phyloP scores from a whole-genome alignment of 2,797 vertebrate species.

The Prionace glauca region DNA sequence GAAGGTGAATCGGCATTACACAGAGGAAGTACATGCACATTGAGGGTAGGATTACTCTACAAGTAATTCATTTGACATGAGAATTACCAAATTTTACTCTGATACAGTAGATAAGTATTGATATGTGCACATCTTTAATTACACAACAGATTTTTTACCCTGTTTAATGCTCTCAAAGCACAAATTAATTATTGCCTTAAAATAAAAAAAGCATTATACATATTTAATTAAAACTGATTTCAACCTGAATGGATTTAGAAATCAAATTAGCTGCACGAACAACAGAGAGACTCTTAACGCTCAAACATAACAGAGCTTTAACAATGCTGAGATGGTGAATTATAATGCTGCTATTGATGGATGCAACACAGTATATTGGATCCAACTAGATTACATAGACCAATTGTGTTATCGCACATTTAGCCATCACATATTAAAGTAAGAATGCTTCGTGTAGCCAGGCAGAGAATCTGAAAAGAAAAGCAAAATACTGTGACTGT shows the following conservation, averaged over 20 bases:
- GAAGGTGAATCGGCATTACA: background rate
- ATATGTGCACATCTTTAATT: background rate
- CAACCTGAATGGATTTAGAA: background rate
- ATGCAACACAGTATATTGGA: background rate
- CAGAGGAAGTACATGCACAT: background rate
- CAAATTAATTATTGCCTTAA: background rate
- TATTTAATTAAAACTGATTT: background rate
- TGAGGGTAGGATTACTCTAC: background rate
- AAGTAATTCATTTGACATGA: background rate
- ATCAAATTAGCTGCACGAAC: background rate
- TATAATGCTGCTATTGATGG: background rate
- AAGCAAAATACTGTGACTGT: background rate
- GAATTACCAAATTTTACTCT: background rate
- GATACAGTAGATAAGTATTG: background rate
- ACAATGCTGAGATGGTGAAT: background rate
- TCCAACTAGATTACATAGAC: background rate
- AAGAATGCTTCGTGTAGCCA: background rate
- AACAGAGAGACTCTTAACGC: background rate
- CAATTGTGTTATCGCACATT: background rate
- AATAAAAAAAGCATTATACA: background rate
- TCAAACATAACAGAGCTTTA: background rate
- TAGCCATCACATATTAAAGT: background rate
- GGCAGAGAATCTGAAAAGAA: background rate
- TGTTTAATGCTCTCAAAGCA: background rate
- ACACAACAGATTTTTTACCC: background rate